Base-by-base conservation (phyloP, 2,888 invertebrate genomes). In the Netelia virgata region DNA sequence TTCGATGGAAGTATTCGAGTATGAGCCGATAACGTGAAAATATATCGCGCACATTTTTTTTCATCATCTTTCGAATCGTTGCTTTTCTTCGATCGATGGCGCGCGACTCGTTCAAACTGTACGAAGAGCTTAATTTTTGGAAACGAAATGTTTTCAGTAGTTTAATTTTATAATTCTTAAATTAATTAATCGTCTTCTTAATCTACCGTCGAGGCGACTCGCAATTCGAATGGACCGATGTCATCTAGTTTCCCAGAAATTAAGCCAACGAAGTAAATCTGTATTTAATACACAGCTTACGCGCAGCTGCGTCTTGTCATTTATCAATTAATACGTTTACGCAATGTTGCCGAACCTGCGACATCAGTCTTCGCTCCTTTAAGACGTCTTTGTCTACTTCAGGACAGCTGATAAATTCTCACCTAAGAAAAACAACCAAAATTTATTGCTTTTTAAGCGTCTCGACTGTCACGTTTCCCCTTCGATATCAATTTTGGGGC, bases 251-350 rank as follows among this genome's bases (percentile, higher is more conserved):
- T 47, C 14, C 14, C 47, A 47, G 47, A 47, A 14, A 47, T 47
- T 47, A 47, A 10, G 14, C 3, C 14, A 3, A 3, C 5, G 9
- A 10, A 36, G 16, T 50, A 59, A 73, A 20, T 61, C 16, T 28
- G 3, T 23, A n/a, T 20, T 59, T 61, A n/a, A 23, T n/a, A 59
- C 41, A 28, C 20, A 41, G n/a, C 20, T 47, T 47, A 8, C 41
- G 16, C 69, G 28, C 69, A 55, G 43, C 55, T 70, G 69, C 3
- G 69, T 8, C 47, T 59, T 41, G 16, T 14, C 57, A 5, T 73
- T 73, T 61, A 9, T 73, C 47, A 59, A 59, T 73, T 73, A 61
- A 73, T 73, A 47, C 47, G 47, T 73, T 61, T n/a, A 23, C 59
- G 16, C 10, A 23, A 73, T 61, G 20, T 9, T 18, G 3, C 10